phyloP scores from a whole-genome alignment of 2,888 invertebrate genomes.

The Orthonychiurus folsomi region DNA sequence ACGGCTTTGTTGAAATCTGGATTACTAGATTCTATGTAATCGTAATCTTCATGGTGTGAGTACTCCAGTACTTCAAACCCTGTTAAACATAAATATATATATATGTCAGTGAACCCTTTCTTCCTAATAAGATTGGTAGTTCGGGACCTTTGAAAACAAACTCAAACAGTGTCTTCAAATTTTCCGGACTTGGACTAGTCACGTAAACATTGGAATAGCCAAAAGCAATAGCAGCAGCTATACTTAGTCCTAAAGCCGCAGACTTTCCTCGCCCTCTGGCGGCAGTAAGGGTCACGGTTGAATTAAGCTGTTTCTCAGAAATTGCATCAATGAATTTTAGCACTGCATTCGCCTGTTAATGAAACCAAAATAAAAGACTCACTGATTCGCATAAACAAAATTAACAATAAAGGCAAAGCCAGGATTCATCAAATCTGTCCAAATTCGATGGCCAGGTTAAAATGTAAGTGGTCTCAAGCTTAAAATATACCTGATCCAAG shows the following conservation, averaged over 20 bases:
- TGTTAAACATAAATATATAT: slow-evolving; percentile 37
- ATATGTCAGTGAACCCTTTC: too few species aligned
- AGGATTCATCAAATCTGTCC: too few species aligned
- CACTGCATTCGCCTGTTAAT: slow-evolving; percentile 65
- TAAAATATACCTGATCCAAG: slow-evolving; percentile 80
- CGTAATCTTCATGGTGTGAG: slow-evolving; percentile 92
- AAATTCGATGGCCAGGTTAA: too few species aligned
- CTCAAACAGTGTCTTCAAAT: slow-evolving; percentile 92
- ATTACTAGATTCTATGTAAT: slow-evolving; percentile 86
- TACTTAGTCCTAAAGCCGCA: slow-evolving; percentile 86
- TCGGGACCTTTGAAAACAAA: slow-evolving; percentile 87
- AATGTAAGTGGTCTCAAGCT: too few species aligned
- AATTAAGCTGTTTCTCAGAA: slow-evolving; percentile 72
- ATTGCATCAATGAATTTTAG: slow-evolving; percentile 89
- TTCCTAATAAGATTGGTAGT: not conserved
- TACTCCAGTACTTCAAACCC: slow-evolving; percentile 85
- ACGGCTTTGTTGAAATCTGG: slow-evolving; percentile 94
- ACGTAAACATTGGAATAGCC: slow-evolving; percentile 91
- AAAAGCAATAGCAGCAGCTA: slow-evolving; percentile 74
- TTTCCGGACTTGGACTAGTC: slow-evolving; percentile 96
- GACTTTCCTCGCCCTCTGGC: slow-evolving; percentile 97
- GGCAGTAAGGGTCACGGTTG: slow-evolving; percentile 91
- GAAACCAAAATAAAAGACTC: slow-evolving; percentile 16
- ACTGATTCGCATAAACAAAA: not conserved
- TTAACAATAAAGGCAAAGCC: not conserved